phyloP scores from a whole-genome alignment of 1,140 invertebrate species.

The Drosophila insularis region DNA sequence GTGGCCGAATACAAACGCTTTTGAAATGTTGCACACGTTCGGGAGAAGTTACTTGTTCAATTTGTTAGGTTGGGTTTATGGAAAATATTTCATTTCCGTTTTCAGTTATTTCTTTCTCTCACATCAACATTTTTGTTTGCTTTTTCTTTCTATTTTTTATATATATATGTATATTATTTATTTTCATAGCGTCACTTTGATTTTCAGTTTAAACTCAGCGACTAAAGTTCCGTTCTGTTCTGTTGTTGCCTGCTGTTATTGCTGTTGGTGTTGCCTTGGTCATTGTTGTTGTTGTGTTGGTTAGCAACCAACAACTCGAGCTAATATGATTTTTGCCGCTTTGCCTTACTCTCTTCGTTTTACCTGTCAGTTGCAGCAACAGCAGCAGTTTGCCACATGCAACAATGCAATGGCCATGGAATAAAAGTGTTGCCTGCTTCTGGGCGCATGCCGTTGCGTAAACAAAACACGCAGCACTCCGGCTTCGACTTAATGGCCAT shows the following conservation, averaged over 20 bases:
- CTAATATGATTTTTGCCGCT: slow-evolving; percentile 57
- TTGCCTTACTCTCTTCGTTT: slow-evolving; percentile 27
- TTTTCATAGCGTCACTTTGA: slow-evolving; percentile 46
- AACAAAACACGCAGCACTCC: slow-evolving; percentile 74
- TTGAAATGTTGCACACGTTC: slow-evolving; percentile 42
- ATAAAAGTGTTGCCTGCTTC: slow-evolving; percentile 34
- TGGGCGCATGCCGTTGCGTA: slow-evolving; percentile 66
- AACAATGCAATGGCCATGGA: slow-evolving; percentile 44
- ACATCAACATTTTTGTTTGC: background rate
- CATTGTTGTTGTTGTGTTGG: slow-evolving; percentile 43
- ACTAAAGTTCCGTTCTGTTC: slow-evolving; percentile 31
- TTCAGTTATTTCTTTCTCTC: background rate
- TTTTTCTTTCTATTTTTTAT: slow-evolving; percentile 2
- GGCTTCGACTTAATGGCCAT: slow-evolving; percentile 68
- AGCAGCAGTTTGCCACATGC: slow-evolving; percentile 58
- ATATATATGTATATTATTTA: too few species aligned
- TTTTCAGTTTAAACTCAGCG: slow-evolving; percentile 36
- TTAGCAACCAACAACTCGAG: slow-evolving; percentile 47
- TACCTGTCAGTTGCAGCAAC: slow-evolving; percentile 70
- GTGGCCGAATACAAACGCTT: slow-evolving; percentile 60
- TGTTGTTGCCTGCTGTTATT: slow-evolving; percentile 5
- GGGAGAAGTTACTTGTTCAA: slow-evolving; percentile 37
- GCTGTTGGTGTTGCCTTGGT: slow-evolving; percentile 16
- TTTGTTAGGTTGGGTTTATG: slow-evolving; percentile 51
- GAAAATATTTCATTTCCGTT: slow-evolving; percentile 58